A percentile compares a stretch with the other conserved stretches of the same genome.
phyloP scores from a whole-genome alignment of 2,797 vertebrate species.

The Mastacembelus armatus region DNA sequence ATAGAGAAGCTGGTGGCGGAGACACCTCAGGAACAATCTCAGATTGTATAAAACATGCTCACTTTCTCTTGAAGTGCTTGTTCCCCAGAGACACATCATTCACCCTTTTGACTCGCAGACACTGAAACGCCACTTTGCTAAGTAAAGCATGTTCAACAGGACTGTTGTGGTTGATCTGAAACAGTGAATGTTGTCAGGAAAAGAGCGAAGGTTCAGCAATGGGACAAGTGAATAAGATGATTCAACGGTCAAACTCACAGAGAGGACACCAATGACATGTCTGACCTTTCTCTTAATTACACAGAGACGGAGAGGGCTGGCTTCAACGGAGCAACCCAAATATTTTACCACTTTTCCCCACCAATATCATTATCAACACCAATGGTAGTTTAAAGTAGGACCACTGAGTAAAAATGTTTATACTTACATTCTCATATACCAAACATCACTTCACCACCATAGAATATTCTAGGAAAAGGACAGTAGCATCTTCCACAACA shows the following conservation, averaged over 20 bases:
- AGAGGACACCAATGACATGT: conserved; percentile 12
- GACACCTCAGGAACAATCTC: background rate
- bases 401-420: too few relatives aligned
- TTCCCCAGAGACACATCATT: conserved; percentile 1
- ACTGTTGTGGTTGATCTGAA: conserved; percentile 4
- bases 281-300: conserved; percentile 13
- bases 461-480: too few relatives aligned
- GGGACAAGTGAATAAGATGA: conserved; percentile 28
- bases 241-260: conserved; percentile 29
- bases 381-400: too few relatives aligned
- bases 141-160: conserved; percentile 15
- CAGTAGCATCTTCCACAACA: too few relatives aligned
- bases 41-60: too few relatives aligned
- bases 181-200: conserved; percentile 3
- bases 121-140: conserved; percentile 1
- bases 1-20: background rate
- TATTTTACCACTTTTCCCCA: too few relatives aligned
- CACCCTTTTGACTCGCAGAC: background rate
- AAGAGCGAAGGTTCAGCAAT: conserved; percentile 14
- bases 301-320: conserved; percentile 6
- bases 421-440: too few relatives aligned
- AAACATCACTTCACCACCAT: too few relatives aligned
- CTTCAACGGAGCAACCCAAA: too few relatives aligned
- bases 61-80: too few relatives aligned
- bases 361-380: too few relatives aligned